These are phyloP conservation scores for Lampris incognitus DNA, from an alignment of 2,113 vertebrate genomes.

Conservation along the genomic window DNA sequence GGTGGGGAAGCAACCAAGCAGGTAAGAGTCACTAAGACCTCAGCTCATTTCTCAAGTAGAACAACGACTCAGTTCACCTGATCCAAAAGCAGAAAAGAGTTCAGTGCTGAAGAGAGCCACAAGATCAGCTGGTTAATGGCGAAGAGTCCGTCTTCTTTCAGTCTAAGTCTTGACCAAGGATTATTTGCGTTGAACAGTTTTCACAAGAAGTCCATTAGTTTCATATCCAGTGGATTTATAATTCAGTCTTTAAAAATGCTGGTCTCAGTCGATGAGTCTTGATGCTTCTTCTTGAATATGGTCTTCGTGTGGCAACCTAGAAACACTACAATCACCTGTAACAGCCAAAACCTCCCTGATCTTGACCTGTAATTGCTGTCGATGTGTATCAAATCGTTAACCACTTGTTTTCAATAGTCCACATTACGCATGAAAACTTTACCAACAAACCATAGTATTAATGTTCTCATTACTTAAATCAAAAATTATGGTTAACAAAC, in stretches of 20 bases:
- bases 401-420: background rate
- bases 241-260: conserved; percentile 70
- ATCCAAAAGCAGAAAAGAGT: conserved; percentile 72
- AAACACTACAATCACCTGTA: conserved; percentile 80
- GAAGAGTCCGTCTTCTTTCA: conserved; percentile 63
- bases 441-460: background rate
- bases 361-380: conserved; percentile 76
- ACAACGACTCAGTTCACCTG: conserved; percentile 77
- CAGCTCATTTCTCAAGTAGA: conserved; percentile 68
- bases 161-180: conserved; percentile 65
- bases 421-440: background rate
- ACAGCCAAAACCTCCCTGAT: conserved; percentile 69
- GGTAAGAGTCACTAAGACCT: conserved; percentile 45
- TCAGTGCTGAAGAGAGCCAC: conserved; percentile 69
- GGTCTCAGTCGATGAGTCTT: conserved; percentile 50
- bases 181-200: conserved; percentile 66
- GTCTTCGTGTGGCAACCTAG: conserved; percentile 76
- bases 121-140: conserved; percentile 60
- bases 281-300: conserved; percentile 72
- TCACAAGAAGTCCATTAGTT: conserved; percentile 74
- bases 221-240: conserved; percentile 73
- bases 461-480: background rate
- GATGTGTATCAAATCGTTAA: conserved; percentile 64
- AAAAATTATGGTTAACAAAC: conserved; percentile 46
- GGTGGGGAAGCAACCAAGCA: conserved; percentile 53